These are phyloP conservation scores for Tyrannus savana DNA, from an alignment of 2,113 vertebrate species.

Conservation along the genomic window DNA sequence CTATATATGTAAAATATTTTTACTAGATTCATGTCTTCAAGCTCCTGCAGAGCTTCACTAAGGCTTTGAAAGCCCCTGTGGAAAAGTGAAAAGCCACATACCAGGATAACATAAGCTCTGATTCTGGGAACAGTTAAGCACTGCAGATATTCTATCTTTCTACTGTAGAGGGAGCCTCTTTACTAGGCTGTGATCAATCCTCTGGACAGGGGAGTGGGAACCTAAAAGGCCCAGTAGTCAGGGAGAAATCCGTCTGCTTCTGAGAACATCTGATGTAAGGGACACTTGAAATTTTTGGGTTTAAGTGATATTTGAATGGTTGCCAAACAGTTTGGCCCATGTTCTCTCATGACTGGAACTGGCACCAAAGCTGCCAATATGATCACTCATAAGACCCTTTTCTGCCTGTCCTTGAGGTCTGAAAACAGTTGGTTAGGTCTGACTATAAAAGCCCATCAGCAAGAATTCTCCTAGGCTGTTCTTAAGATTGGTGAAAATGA, in stretches of 20 bases:
- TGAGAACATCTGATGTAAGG: neutral
- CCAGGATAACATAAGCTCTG: neutral
- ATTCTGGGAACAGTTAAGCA: neutral
- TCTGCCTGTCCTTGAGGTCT: neutral
- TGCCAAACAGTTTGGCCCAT: neutral
- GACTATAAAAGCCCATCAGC: neutral
- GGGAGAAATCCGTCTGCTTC: neutral
- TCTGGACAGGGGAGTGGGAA: neutral
- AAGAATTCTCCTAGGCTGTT: neutral
- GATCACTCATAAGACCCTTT: neutral
- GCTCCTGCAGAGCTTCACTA: neutral
- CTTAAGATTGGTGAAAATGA: neutral
- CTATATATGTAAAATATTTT: neutral
- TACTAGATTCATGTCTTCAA: neutral
- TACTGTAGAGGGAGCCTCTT: slow-evolving; percentile 11
- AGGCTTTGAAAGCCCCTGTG: neutral
- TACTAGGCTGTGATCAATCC: neutral
- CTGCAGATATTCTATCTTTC: neutral
- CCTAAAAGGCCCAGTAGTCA: neutral
- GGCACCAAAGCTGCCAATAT: neutral
- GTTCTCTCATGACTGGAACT: neutral
- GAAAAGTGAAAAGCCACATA: neutral
- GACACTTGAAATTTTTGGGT: neutral
- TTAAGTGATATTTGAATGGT: neutral
- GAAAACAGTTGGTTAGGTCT: neutral